phyloP scores from a whole-genome alignment of 2,888 invertebrate species.

The Campopleginae sp. region DNA sequence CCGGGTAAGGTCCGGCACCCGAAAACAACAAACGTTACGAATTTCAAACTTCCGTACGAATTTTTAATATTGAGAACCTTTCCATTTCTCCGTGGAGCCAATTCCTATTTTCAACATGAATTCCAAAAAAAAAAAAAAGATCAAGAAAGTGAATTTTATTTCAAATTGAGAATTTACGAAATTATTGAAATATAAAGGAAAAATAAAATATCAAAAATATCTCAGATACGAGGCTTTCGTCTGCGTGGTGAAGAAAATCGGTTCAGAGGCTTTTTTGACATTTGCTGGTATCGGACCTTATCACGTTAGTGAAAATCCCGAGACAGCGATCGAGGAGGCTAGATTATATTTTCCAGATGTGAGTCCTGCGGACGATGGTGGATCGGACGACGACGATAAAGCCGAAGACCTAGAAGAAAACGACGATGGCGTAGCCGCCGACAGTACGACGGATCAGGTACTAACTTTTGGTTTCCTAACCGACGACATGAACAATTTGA shows the following conservation, averaged over 20 bases:
- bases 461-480: neutral
- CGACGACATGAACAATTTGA: neutral
- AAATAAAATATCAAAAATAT: slow-evolving; percentile 3
- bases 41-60: neutral
- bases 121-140: neutral
- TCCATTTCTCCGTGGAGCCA: neutral
- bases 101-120: neutral
- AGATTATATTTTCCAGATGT: slow-evolving; percentile 79
- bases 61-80: neutral
- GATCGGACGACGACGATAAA: slow-evolving; percentile 81
- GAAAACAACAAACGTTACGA: neutral
- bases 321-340: slow-evolving; percentile 80
- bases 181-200: neutral
- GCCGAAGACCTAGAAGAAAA: slow-evolving; percentile 73
- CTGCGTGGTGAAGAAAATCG: slow-evolving; percentile 79
- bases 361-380: slow-evolving; percentile 75
- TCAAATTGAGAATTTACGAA: neutral
- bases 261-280: slow-evolving; percentile 80
- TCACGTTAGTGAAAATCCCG: slow-evolving; percentile 82
- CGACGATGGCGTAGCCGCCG: slow-evolving; percentile 64
- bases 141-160: neutral
- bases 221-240: slow-evolving; percentile 81
- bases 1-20: slow-evolving; percentile 73
- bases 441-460: slow-evolving; percentile 53
- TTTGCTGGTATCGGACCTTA: slow-evolving; percentile 83